Percentiles rank a stretch among this genome's conserved stretches.
These are phyloP conservation scores for Sandelia bainsii DNA, from an alignment of 2,797 vertebrate species.

Conservation along the genomic window DNA sequence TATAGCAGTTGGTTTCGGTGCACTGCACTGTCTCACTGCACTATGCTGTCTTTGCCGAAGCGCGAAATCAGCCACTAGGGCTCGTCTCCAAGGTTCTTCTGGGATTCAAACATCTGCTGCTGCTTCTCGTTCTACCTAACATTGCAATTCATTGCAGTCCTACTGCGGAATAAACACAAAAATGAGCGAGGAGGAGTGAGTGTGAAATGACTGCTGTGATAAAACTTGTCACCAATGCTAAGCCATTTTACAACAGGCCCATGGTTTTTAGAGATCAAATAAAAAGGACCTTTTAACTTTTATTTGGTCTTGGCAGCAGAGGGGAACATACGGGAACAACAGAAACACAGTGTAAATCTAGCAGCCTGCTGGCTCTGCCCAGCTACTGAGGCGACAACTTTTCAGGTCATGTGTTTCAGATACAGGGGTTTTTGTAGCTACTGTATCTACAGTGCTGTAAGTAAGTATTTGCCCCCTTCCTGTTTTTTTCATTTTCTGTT, in stretches of 20 bases:
- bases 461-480: too few relatives aligned
- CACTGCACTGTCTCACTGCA: constrained; percentile 45
- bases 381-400: constrained; percentile 24
- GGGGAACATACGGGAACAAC: constrained; percentile 71
- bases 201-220: constrained; percentile 30
- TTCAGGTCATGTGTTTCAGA: not conserved
- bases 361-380: constrained; percentile 24
- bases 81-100: constrained; percentile 22
- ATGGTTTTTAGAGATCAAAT: constrained; percentile 84
- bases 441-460: too few relatives aligned
- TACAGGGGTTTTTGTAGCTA: too few relatives aligned
- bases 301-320: constrained; percentile 77
- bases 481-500: too few relatives aligned
- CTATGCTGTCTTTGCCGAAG: constrained; percentile 51
- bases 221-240: constrained; percentile 69
- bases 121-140: constrained; percentile 22
- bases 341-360: constrained; percentile 62
- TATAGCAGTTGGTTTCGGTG: constrained; percentile 53
- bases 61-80: constrained; percentile 27
- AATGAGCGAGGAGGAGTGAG: constrained; percentile 5
- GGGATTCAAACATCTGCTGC: constrained; percentile 33
- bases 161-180: not conserved
- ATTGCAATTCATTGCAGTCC: constrained; percentile 40
- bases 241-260: constrained; percentile 68
- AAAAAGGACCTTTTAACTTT: constrained; percentile 85